These are phyloP conservation scores for Euphydryas editha DNA, from an alignment of 2,888 invertebrate genomes.

Conservation along the genomic window DNA sequence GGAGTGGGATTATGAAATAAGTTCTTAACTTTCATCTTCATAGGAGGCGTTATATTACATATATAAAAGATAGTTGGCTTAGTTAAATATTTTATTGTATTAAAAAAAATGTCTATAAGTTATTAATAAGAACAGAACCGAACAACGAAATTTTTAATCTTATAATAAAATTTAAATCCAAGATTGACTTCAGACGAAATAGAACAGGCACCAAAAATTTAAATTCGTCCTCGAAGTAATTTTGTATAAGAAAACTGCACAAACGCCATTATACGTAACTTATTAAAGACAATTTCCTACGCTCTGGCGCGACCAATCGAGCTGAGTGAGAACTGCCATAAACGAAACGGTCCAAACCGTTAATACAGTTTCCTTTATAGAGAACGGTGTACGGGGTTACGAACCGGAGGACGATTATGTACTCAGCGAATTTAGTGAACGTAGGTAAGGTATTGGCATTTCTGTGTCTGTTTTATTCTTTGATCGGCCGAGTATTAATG, in stretches of 20 bases:
- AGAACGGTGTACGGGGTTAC: conserved; percentile 60
- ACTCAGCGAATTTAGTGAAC: conserved; percentile 49
- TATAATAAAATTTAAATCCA: conserved; percentile 9
- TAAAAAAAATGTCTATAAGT: too few species aligned
- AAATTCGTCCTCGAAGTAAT: conserved; percentile 59
- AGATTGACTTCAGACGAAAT: conserved; percentile 37
- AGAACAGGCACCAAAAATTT: conserved; percentile 59
- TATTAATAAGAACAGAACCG: too few species aligned
- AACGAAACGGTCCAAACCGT: conserved; percentile 61
- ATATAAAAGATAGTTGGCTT: too few species aligned
- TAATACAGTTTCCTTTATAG: conserved; percentile 17
- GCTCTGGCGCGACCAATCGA: conserved; percentile 70
- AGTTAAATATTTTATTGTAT: too few species aligned
- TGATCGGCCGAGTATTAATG: conserved; percentile 60
- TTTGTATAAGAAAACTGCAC: conserved; percentile 62
- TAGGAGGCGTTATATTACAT: too few species aligned
- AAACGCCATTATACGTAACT: conserved; percentile 66
- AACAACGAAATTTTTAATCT: neutral
- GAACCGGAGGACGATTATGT: conserved; percentile 54
- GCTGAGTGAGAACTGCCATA: conserved; percentile 73
- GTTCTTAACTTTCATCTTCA: too few species aligned
- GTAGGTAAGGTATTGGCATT: conserved; percentile 50
- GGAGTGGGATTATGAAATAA: too few species aligned
- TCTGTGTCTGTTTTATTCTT: conserved; percentile 57
- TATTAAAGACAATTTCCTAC: conserved; percentile 73